Conservation (phyloP, 1,140 invertebrate species). For the Tetramorium alpestre region DNA sequence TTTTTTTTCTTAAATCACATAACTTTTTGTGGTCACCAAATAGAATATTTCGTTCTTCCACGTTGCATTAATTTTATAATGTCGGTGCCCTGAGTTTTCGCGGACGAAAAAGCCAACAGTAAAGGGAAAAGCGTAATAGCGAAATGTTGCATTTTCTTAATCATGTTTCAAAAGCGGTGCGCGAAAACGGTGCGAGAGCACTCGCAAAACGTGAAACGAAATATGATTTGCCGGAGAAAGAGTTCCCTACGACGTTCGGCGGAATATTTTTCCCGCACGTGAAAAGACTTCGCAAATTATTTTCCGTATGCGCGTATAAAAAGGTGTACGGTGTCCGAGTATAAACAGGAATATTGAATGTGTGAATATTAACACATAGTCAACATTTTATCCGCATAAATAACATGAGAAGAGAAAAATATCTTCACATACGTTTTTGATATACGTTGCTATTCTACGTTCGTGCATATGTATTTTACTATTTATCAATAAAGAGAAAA, state of each 20-base stretch:
- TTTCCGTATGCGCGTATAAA: not conserved
- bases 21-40: not conserved
- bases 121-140: slow-evolving; percentile 10
- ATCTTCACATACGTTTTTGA: not conserved
- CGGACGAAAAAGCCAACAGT: not conserved
- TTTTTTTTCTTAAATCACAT: not conserved
- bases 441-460: not conserved
- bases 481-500: slow-evolving; percentile 2
- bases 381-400: not conserved
- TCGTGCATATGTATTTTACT: not conserved
- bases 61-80: slow-evolving; percentile 7
- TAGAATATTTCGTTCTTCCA: not conserved
- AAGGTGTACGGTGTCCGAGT: not conserved
- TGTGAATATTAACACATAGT: slow-evolving; percentile 1
- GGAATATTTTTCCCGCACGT: slow-evolving; percentile 11
- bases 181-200: slow-evolving; percentile 6
- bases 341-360: slow-evolving; percentile 32
- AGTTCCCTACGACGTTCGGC: not conserved
- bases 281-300: slow-evolving; percentile 27
- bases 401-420: not conserved
- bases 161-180: not conserved
- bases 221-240: slow-evolving; percentile 20
- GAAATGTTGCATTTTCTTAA: slow-evolving; percentile 29
- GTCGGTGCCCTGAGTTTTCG: not conserved
- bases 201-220: slow-evolving; percentile 1